phyloP scores from a whole-genome alignment of 2,113 vertebrate species.

The Thalassoma bifasciatum region DNA sequence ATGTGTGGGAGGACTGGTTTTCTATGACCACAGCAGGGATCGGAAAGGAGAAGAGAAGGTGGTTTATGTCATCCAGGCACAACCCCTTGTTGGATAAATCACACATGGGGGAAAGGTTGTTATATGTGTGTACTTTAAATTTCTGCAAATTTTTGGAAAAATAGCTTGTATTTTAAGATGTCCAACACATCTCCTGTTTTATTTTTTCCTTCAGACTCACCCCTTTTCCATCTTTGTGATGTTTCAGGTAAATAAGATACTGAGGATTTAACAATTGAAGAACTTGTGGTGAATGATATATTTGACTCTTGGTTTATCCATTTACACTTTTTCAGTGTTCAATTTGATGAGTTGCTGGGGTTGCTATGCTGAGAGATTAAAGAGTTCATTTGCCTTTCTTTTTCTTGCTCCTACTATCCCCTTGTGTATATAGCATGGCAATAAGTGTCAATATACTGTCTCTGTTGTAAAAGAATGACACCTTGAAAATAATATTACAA shows the following conservation, averaged over 20 bases:
- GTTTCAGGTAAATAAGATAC: slow-evolving; percentile 12
- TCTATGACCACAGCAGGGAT: slow-evolving; percentile 35
- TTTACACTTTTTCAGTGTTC: slow-evolving; percentile 26
- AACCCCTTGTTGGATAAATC: slow-evolving; percentile 65
- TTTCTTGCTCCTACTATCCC: neutral
- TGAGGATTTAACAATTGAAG: slow-evolving; percentile 15
- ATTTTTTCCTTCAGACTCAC: too few species aligned
- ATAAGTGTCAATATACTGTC: slow-evolving; percentile 12
- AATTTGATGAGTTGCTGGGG: slow-evolving; percentile 34
- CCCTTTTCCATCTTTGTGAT: neutral
- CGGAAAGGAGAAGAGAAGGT: slow-evolving; percentile 39
- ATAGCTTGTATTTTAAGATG: too few species aligned
- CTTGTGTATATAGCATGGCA: slow-evolving; percentile 4
- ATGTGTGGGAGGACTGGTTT: slow-evolving; percentile 54
- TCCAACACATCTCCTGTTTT: too few species aligned
- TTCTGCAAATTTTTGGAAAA: too few species aligned
- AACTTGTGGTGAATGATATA: slow-evolving; percentile 22
- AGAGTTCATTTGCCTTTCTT: slow-evolving; percentile 17
- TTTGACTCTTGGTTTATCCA: slow-evolving; percentile 19
- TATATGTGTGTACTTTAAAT: too few species aligned
- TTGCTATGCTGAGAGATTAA: slow-evolving; percentile 29
- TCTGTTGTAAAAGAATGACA: slow-evolving; percentile 7
- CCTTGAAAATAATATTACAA: slow-evolving; percentile 8
- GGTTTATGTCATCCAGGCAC: slow-evolving; percentile 63
- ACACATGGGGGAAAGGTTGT: too few species aligned